Evolutionary conservation across 2,888 invertebrate genomes (phyloP), one percentile per base, ranked within the genome.

Genomic region (Temnothorax rugatulus): DNA sequence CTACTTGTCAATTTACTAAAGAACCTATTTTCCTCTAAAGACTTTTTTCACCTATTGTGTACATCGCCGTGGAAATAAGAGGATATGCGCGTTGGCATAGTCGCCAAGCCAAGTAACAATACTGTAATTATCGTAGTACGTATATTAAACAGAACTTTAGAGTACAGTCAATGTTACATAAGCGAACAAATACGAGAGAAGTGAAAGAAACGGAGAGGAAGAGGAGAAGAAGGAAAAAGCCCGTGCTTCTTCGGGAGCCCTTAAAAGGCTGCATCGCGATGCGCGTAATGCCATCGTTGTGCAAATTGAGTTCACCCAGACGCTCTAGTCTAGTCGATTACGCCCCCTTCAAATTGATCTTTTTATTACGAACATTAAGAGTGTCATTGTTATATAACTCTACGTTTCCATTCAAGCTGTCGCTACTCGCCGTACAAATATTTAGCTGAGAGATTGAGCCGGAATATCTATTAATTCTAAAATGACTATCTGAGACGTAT

Each of bases 1-100:
- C 94, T 94, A 94, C 94, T 93, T 93, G 94, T 94, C 94, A 94
- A 94, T 94, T 94, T 91, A 91, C 91, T 88, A 90, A 91, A 92
- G 87, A 92, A 91, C 91, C 91, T 94, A 94, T 94, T 94, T 93
- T 93, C 92, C 91, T 94, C 92, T 92, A 92, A 93, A 93, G 90
- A 93, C 92, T 93, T 94, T 93, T 94, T 94, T 92, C 93, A 93
- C 93, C 92, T 91, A 88, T 90, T 64, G 83, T 79, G 82, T 86
- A 87, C 77, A 82, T 86, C 79, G 79, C 79, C 79, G 83, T 82
- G 79, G 68, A 86, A 79, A 84, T 83, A 85, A 85, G 79, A 81
- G 47, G 86, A 77, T 71, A 88, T 71, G 77, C 79, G 86, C 84
- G 85, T 84, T 81, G 89, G 82, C 64, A 68, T 77, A 87, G 63